Evolutionary conservation across 2,888 invertebrate genomes (phyloP).

Genomic region (Ochlodes sylvanus): DNA sequence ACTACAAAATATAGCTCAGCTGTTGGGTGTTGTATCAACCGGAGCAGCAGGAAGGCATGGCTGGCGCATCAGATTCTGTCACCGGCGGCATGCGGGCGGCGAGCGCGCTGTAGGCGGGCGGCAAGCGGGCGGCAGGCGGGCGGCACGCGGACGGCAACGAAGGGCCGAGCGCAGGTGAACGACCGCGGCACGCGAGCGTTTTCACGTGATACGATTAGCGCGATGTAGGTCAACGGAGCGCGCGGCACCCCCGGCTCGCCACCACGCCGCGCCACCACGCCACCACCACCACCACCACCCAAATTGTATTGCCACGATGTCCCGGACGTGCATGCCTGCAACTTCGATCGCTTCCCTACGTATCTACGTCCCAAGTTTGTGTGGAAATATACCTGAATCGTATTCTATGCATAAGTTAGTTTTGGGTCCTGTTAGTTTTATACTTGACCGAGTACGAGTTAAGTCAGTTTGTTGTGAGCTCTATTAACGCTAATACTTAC

Average conservation of each 20-base stretch:
- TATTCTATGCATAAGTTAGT: too few relatives aligned
- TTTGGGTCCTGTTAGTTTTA: too few relatives aligned
- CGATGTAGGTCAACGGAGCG: conserved; percentile 72
- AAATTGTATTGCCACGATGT: conserved; percentile 24
- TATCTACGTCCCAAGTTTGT: not conserved
- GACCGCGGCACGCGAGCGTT: conserved; percentile 69
- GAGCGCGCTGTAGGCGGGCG: conserved; percentile 17
- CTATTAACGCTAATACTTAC: too few relatives aligned
- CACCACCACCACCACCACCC: conserved; percentile 11
- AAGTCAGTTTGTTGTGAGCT: too few relatives aligned
- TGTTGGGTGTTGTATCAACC: not conserved
- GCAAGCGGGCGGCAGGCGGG: conserved; percentile 14
- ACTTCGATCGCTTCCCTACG: conserved; percentile 19
- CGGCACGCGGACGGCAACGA: conserved; percentile 12
- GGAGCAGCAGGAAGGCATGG: not conserved
- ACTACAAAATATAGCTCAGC: not conserved
- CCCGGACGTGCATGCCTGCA: conserved; percentile 31
- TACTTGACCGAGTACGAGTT: not conserved
- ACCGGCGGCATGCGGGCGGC: conserved; percentile 33
- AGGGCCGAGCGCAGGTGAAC: conserved; percentile 57
- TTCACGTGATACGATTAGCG: conserved; percentile 74
- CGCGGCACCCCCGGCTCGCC: conserved; percentile 49
- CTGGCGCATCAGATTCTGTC: conserved; percentile 33
- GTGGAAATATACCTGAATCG: too few relatives aligned
- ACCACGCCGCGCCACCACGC: not conserved